A percentile compares a stretch with the other conserved stretches of the same genome.
Evolutionary conservation across 1,140 invertebrate species (phyloP).

Genomic region (Akabosia matsudoensis): DNA sequence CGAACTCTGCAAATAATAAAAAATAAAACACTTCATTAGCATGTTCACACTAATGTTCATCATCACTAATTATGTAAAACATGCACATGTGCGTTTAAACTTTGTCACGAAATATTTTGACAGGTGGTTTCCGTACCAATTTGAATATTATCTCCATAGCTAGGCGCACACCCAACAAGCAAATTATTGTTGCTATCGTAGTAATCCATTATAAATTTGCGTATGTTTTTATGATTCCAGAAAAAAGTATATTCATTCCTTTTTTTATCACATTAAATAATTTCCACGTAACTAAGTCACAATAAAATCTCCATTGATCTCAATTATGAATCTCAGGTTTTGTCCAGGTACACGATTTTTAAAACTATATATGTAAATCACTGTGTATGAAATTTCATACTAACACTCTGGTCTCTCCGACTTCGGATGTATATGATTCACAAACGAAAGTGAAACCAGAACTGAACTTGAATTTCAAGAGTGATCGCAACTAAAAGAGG

Average conservation of each 20-base stretch:
- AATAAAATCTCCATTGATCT: no score
- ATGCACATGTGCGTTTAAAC: not conserved
- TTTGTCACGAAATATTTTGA: not conserved
- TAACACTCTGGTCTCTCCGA: no score
- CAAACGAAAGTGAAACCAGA: conserved; percentile 23
- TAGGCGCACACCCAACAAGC: not conserved
- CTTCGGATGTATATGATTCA: not conserved
- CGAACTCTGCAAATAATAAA: conserved; percentile 98
- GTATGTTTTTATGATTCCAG: no score
- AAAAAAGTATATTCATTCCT: no score
- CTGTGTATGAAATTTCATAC: no score
- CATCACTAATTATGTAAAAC: not conserved
- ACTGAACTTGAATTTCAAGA: conserved; percentile 13
- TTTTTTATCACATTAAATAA: no score
- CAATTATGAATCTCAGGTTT: no score
- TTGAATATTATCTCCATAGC: not conserved
- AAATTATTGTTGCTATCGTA: conserved; percentile 27
- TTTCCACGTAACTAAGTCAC: no score
- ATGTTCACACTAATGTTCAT: not conserved
- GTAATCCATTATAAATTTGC: conserved; percentile 24
- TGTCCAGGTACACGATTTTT: no score
- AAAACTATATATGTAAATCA: no score
- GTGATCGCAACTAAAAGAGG: not conserved
- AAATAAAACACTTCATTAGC: conserved; percentile 54
- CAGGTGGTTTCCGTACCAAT: not conserved